Conservation (phyloP, 1,140 invertebrate species). For the Semibalanus balanoides region DNA sequence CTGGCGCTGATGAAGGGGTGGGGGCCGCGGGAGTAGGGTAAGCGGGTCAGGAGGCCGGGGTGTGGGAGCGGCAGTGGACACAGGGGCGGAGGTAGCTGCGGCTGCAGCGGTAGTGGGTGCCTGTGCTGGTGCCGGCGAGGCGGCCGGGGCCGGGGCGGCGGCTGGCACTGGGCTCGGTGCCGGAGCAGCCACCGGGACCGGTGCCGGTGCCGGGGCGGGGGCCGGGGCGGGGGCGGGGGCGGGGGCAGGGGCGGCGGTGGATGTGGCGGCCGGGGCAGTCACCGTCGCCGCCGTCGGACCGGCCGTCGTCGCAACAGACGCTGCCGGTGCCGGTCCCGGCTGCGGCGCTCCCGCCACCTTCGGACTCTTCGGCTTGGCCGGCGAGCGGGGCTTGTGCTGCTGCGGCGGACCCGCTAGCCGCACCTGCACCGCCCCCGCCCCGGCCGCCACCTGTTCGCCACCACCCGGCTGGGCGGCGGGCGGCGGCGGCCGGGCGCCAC, state of each 20-base stretch:
- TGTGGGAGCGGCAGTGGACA: neutral
- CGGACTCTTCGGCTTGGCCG: neutral
- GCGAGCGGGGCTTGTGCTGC: neutral
- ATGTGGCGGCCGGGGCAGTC: neutral
- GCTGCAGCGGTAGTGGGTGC: conserved; percentile 16
- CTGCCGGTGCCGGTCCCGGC: neutral
- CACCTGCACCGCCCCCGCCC: neutral
- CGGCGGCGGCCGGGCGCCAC: too few relatives aligned
- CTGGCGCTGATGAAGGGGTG: conserved; percentile 6
- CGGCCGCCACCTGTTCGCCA: neutral
- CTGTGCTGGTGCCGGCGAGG: conserved; percentile 1
- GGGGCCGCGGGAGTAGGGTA: too few relatives aligned
- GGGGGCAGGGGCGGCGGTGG: conserved; percentile 28
- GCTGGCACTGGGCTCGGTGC: conserved; percentile 31
- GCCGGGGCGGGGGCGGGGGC: conserved; percentile 32
- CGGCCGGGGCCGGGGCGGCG: too few relatives aligned
- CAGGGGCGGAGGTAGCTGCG: neutral
- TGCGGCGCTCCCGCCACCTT: neutral
- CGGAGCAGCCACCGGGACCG: conserved; percentile 26
- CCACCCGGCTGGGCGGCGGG: too few relatives aligned
- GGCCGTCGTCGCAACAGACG: too few relatives aligned
- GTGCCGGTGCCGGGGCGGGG: conserved; percentile 34
- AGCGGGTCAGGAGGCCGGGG: neutral
- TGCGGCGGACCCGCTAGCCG: neutral
- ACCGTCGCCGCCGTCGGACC: neutral